phyloP scores from a whole-genome alignment of 2,113 vertebrate species.

The Trochalopteron elliotii region DNA sequence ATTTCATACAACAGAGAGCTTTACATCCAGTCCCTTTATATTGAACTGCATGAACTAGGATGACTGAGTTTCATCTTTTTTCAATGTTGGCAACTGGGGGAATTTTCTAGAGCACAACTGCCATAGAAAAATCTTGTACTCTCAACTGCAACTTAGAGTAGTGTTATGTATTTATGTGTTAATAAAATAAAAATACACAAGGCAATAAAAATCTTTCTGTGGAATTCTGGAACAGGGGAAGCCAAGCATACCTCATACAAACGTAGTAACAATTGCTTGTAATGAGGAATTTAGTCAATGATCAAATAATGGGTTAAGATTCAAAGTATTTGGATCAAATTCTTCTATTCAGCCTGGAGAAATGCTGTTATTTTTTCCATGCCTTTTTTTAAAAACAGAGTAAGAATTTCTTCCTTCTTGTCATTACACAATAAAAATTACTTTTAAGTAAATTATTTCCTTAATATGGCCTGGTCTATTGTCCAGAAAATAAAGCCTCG shows the following conservation, averaged over 20 bases:
- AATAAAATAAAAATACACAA: background rate
- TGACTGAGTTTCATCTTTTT: background rate
- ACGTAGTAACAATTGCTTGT: rapidly evolving
- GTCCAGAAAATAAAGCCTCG: background rate
- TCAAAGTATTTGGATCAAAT: background rate
- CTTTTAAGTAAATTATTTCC: background rate
- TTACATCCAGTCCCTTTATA: background rate
- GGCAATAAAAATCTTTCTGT: background rate
- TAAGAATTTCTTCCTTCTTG: background rate
- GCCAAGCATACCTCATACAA: background rate
- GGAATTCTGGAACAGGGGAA: background rate
- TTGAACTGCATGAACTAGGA: background rate
- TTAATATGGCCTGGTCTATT: background rate
- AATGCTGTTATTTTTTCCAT: background rate
- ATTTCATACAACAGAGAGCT: background rate
- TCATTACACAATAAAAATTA: background rate
- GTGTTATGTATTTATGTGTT: background rate
- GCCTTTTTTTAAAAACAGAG: background rate
- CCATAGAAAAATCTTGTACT: background rate
- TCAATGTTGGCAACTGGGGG: rapidly evolving
- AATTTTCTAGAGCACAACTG: background rate
- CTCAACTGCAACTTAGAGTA: background rate
- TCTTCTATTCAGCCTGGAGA: background rate
- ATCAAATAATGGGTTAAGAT: background rate
- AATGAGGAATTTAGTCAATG: background rate